These are phyloP conservation scores for Crotalus tigris DNA, from an alignment of 2,113 vertebrate genomes.

Conservation along the genomic window DNA sequence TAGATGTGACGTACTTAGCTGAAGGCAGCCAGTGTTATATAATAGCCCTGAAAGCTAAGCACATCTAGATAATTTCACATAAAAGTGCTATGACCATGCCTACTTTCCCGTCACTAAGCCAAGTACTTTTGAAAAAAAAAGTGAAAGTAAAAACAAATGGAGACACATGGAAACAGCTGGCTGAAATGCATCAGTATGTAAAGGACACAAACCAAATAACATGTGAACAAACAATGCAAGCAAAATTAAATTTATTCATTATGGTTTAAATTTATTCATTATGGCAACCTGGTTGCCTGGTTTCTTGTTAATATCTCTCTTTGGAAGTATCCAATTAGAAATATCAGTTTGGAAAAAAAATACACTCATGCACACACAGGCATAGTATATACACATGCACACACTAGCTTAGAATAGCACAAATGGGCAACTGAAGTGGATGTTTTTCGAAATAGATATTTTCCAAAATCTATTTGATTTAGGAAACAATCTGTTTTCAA, in stretches of 20 bases:
- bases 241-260: background rate
- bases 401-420: background rate
- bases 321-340: background rate
- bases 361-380: background rate
- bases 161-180: background rate
- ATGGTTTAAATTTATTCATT: too few species aligned
- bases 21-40: background rate
- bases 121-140: background rate
- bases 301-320: background rate
- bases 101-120: background rate
- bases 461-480: background rate
- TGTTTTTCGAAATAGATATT: background rate
- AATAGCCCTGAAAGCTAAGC: background rate
- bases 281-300: background rate
- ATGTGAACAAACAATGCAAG: background rate
- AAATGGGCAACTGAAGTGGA: background rate
- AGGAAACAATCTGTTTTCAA: background rate
- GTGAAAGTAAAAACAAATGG: background rate
- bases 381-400: background rate
- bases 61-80: background rate
- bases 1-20: background rate
- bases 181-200: background rate
- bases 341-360: background rate
- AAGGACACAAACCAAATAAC: background rate
- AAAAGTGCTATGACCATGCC: background rate